Evolutionary conservation across 2,888 invertebrate species (phyloP).

Genomic region (Netelia fuscicornis): DNA sequence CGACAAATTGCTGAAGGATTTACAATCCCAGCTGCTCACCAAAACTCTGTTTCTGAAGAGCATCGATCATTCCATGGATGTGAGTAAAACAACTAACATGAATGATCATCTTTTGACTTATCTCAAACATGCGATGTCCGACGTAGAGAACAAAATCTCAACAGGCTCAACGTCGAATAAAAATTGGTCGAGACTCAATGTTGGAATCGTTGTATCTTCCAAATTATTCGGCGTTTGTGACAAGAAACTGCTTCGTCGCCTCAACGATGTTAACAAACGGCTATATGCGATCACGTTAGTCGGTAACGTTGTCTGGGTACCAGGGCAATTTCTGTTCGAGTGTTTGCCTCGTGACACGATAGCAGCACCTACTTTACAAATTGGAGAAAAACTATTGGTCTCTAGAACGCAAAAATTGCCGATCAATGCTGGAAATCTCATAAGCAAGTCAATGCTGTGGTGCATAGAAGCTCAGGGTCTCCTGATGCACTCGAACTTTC

Average conservation of each 20-base stretch:
- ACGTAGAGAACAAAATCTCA: conserved; percentile 87
- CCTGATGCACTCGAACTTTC: conserved; percentile 82
- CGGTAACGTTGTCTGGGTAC: conserved; percentile 94
- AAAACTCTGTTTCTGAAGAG: conserved; percentile 85
- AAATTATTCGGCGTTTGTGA: conserved; percentile 92
- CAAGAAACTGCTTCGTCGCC: conserved; percentile 90
- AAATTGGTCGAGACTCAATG: conserved; percentile 89
- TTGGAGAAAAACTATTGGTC: conserved; percentile 79
- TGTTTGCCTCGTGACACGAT: conserved; percentile 86
- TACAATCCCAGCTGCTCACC: conserved; percentile 89
- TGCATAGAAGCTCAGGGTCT: conserved; percentile 85
- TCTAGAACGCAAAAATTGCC: conserved; percentile 76
- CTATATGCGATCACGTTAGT: conserved; percentile 92
- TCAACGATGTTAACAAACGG: conserved; percentile 92
- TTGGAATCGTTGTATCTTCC: conserved; percentile 89
- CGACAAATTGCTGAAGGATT: conserved; percentile 89
- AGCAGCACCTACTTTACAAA: conserved; percentile 74
- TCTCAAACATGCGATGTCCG: conserved; percentile 87
- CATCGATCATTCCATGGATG: conserved; percentile 84
- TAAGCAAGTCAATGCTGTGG: conserved; percentile 85
- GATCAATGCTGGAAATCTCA: conserved; percentile 84
- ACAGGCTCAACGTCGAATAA: conserved; percentile 84
- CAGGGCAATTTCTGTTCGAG: conserved; percentile 91
- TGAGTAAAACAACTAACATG: conserved; percentile 86
- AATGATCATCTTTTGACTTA: conserved; percentile 89